phyloP scores from a whole-genome alignment of 2,113 vertebrate species.

The Aphyosemion australe region DNA sequence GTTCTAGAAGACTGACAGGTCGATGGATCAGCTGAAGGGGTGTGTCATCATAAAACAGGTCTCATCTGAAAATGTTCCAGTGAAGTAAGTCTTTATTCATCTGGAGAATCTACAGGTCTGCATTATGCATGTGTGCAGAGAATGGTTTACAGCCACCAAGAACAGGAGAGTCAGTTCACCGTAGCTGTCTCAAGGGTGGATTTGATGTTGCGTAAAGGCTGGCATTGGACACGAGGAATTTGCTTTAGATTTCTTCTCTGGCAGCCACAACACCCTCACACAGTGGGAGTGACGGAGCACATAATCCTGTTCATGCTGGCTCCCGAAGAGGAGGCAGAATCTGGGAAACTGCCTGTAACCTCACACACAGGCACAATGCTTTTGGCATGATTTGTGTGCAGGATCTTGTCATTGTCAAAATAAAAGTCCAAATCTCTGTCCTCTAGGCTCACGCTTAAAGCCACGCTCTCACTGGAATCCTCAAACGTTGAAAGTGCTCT shows the following conservation, averaged over 20 bases:
- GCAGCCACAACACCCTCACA: constrained; percentile 46
- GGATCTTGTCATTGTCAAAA: neutral
- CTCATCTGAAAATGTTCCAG: no score
- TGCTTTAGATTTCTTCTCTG: constrained; percentile 46
- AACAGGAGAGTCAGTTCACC: constrained; percentile 37
- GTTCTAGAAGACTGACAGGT: no score
- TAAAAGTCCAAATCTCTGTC: neutral
- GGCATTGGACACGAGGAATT: constrained; percentile 44
- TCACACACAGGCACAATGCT: constrained; percentile 10
- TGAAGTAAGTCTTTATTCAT: no score
- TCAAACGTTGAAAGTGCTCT: neutral
- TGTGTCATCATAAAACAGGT: no score
- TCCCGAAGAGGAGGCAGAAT: constrained; percentile 21
- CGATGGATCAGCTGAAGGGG: no score
- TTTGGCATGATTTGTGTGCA: constrained; percentile 13
- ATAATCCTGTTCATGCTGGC: constrained; percentile 46
- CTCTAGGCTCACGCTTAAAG: neutral
- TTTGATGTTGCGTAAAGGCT: constrained; percentile 47
- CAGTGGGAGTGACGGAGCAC: constrained; percentile 48
- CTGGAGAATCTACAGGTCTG: neutral
- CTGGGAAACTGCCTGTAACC: constrained; percentile 26
- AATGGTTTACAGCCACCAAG: constrained; percentile 14
- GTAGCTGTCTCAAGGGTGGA: constrained; percentile 31
- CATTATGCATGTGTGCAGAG: neutral
- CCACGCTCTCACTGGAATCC: neutral